A percentile compares a stretch with the other conserved stretches of the same genome.
phyloP scores from a whole-genome alignment of 2,797 vertebrate genomes.

The Percopsis omiscomaycus region DNA sequence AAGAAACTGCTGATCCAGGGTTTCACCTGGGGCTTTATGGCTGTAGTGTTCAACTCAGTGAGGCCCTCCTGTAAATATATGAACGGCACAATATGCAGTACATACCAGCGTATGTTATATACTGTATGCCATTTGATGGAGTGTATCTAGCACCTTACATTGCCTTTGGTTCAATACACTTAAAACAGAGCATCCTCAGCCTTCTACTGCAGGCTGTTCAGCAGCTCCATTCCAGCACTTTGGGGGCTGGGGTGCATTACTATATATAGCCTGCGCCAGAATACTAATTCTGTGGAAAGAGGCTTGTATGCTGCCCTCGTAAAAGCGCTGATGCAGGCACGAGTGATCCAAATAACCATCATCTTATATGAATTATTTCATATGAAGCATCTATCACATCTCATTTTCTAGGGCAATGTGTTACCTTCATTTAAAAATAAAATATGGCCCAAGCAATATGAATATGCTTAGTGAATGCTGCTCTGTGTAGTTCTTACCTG shows the following conservation, averaged over 20 bases:
- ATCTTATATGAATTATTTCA: not conserved
- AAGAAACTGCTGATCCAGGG: conserved; percentile 97
- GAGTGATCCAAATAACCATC: not conserved
- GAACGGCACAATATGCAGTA: not conserved
- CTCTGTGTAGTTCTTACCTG: conserved; percentile 77
- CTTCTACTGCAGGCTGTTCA: not conserved
- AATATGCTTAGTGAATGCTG: not conserved
- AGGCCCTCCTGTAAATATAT: conserved; percentile 86
- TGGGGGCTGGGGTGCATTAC: too few species aligned
- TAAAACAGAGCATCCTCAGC: not conserved
- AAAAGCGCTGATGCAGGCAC: not conserved
- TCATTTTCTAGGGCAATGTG: too few species aligned
- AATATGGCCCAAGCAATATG: not conserved
- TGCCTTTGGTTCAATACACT: too few species aligned
- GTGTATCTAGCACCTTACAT: not conserved
- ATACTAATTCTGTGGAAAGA: too few species aligned
- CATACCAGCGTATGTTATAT: not conserved
- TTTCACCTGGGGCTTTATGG: conserved; percentile 95
- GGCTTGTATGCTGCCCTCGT: too few species aligned
- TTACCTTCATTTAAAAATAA: not conserved
- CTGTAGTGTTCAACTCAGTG: conserved; percentile 88
- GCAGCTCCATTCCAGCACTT: too few species aligned
- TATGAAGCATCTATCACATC: not conserved
- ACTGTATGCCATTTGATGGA: not conserved
- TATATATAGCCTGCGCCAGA: too few species aligned